Conservation (phyloP, 2,797 vertebrate species). For the Botia almorhae region DNA sequence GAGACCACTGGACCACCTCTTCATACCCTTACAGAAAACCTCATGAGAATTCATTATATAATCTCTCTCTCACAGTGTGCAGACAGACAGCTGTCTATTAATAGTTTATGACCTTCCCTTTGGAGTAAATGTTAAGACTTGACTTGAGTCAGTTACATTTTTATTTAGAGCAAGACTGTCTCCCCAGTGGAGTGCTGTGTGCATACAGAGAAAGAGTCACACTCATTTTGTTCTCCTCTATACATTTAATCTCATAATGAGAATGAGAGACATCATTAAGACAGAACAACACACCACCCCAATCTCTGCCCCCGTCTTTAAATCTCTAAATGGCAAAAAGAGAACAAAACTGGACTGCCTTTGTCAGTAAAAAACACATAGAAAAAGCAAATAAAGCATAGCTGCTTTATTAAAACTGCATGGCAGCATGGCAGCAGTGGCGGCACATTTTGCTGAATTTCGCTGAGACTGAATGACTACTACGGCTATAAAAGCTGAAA, state of each 20-base stretch:
- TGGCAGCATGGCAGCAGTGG: background rate
- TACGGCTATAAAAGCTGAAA: background rate
- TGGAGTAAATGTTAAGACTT: slow-evolving; percentile 75
- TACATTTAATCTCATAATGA: slow-evolving; percentile 53
- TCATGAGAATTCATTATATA: slow-evolving; percentile 69
- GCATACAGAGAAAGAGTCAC: slow-evolving; percentile 68
- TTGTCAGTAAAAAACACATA: too few relatives aligned
- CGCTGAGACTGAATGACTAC: background rate
- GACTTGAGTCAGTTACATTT: slow-evolving; percentile 72
- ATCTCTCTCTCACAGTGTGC: slow-evolving; percentile 59
- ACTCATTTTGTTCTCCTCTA: slow-evolving; percentile 39
- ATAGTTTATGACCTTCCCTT: slow-evolving; percentile 77
- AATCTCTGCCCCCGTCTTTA: slow-evolving; percentile 68
- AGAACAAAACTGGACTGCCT: slow-evolving; percentile 51
- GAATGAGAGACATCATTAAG: slow-evolving; percentile 67
- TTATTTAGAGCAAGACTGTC: slow-evolving; percentile 65
- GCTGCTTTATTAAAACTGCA: too few relatives aligned
- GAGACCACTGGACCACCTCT: slow-evolving; percentile 53
- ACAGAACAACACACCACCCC: slow-evolving; percentile 58
- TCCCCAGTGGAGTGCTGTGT: slow-evolving; percentile 63
- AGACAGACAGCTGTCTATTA: slow-evolving; percentile 73
- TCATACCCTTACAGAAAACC: slow-evolving; percentile 58
- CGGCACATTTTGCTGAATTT: background rate
- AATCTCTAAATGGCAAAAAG: slow-evolving; percentile 57
- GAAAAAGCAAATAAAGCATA: too few relatives aligned